Conservation (phyloP, 35 echinoderm and acorn worm genomes). For the Strongylocentrotus purpuratus region DNA sequence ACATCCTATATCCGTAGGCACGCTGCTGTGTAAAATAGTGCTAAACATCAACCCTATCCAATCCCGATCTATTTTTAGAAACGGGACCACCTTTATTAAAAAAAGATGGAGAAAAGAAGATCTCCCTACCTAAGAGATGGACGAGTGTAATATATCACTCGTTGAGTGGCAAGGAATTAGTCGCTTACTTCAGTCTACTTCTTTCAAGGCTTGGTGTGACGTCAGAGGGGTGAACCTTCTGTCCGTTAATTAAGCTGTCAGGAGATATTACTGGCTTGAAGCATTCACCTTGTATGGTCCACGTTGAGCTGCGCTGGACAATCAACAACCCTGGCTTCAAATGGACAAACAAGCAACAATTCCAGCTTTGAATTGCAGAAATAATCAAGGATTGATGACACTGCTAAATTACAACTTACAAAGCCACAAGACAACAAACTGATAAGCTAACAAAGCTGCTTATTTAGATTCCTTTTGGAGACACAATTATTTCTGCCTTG, state of each 20-base stretch:
- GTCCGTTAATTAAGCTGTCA: conserved; percentile 22
- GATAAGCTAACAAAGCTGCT: no score
- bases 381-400: not conserved
- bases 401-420: not conserved
- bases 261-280: not conserved
- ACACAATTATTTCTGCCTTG: not conserved
- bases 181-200: conserved; percentile 39
- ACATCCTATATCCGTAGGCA: not conserved
- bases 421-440: not conserved
- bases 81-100: not conserved
- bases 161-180: conserved; percentile 37
- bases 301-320: not conserved
- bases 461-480: not conserved
- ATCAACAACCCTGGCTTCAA: not conserved
- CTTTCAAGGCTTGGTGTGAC: conserved; percentile 21
- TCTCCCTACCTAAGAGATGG: not conserved
- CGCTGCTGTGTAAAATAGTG: not conserved
- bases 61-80: not conserved
- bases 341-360: not conserved
- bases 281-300: not conserved
- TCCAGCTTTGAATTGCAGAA: not conserved
- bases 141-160: conserved; percentile 21
- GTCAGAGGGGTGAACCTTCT: not conserved
- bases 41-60: not conserved
- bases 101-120: not conserved